A percentile compares a stretch with the other conserved stretches of the same genome.
Evolutionary conservation across 2,113 vertebrate species (phyloP).

Genomic region (Silurus meridionalis): DNA sequence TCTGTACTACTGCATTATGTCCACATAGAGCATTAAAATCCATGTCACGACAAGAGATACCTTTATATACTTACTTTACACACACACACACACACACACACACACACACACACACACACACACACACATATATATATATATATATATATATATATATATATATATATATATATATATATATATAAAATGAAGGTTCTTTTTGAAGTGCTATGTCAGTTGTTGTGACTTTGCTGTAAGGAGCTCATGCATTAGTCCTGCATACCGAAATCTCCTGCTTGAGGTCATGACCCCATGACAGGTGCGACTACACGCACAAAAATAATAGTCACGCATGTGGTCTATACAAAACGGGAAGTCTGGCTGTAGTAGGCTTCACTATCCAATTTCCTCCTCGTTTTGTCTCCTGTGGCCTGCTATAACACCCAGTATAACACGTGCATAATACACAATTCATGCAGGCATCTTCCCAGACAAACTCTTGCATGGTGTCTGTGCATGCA

Average conservation of each 20-base stretch:
- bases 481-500: not conserved
- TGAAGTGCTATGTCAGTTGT: not conserved
- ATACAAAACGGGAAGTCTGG: not conserved
- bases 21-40: constrained; percentile 18
- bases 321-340: not conserved
- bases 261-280: not conserved
- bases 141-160: too few species aligned
- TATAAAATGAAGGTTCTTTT: not conserved
- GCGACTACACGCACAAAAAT: not conserved
- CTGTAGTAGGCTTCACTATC: constrained; percentile 10
- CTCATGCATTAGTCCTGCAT: not conserved
- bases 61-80: not conserved
- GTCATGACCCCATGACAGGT: constrained; percentile 15
- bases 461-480: not conserved
- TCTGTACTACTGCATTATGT: constrained; percentile 49
- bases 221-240: not conserved
- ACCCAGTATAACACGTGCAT: not conserved
- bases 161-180: too few species aligned
- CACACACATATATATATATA: too few species aligned
- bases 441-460: not conserved
- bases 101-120: too few species aligned
- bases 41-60: not conserved
- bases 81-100: too few species aligned
- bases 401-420: not conserved
- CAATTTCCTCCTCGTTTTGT: constrained; percentile 1